Evolutionary conservation across 2,888 invertebrate genomes (phyloP).

Genomic region (Octonoba sinensis): DNA sequence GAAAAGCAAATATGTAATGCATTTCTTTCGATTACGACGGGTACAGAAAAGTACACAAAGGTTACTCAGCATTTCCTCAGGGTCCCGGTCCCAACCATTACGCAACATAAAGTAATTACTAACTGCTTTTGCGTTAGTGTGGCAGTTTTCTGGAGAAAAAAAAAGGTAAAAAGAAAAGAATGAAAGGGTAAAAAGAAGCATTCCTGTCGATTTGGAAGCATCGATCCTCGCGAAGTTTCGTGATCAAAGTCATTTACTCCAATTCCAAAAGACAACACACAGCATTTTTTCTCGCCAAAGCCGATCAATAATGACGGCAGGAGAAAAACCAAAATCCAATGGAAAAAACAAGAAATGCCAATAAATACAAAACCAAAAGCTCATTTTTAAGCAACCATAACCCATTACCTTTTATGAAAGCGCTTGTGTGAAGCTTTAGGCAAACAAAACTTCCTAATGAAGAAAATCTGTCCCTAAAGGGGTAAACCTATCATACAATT

Average conservation of each 20-base stretch:
- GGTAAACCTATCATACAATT: slow-evolving; percentile 1
- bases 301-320: neutral
- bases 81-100: too few species aligned
- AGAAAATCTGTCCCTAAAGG: too few species aligned
- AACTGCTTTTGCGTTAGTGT: too few species aligned
- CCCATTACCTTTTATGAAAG: neutral
- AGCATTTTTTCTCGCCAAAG: neutral
- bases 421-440: neutral
- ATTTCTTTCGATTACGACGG: too few species aligned
- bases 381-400: slow-evolving; percentile 22
- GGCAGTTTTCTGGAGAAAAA: too few species aligned
- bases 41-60: too few species aligned
- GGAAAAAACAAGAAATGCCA: neutral
- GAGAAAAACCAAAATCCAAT: neutral
- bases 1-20: too few species aligned
- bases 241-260: slow-evolving; percentile 38
- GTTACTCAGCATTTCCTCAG: too few species aligned
- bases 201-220: neutral
- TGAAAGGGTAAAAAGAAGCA: too few species aligned
- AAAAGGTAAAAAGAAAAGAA: too few species aligned
- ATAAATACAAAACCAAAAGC: slow-evolving; percentile 4
- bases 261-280: slow-evolving; percentile 21
- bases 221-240: slow-evolving; percentile 26
- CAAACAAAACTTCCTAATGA: too few species aligned
- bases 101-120: too few species aligned